Base-by-base conservation (phyloP, 2,797 vertebrate genomes). In the Mallotus villosus region DNA sequence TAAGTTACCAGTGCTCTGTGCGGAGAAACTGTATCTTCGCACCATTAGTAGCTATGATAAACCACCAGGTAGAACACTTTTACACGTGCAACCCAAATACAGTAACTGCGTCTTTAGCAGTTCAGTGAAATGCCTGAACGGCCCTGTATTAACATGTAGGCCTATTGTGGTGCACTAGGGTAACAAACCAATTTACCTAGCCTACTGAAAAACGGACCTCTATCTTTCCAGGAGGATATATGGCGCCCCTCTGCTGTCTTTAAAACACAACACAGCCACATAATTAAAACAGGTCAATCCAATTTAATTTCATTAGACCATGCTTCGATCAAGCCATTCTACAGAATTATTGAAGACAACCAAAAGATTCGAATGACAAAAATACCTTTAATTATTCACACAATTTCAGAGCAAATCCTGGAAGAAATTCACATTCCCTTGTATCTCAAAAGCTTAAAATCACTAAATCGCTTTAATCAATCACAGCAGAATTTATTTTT, bases 171-270 rank as follows among this genome's bases (percentile, higher is more conserved):
- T 46, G 41, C 41, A 46, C 41, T 46, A 2, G 12, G 11, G 41
- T 14, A 46, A 46, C 37, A 41, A 41, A 41, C 37, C 32, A 41
- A 11, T 41, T 11, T 12, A 41, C 41, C 12, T 59, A 59, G 14
- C 41, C 12, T 59, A 59, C 8, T 59, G 6, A 8, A 7, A 59
- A 59, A 59, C 57, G 3, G 1, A 22, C n/a, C 19, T 9, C 60
- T 12, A 3, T 1, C 57, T 19, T 62, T 37, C 59, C 24, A 0
- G 2, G n/a, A 58, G 60, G 5, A 49, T 14, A 4, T 78, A 4
- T 78, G 74, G 76, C 77, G 82, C 87, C 86, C 64, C 5, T n/a
- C 88, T 90, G 72, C 70, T 83, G 86, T 12, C 27, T 34, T 32
- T 53, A 12, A 1, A 1, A 0, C 1, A 58, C 4, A 62, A 74